These are phyloP conservation scores for Dinomys branickii DNA, from an alignment of 2,113 vertebrate species.

Conservation along the genomic window DNA sequence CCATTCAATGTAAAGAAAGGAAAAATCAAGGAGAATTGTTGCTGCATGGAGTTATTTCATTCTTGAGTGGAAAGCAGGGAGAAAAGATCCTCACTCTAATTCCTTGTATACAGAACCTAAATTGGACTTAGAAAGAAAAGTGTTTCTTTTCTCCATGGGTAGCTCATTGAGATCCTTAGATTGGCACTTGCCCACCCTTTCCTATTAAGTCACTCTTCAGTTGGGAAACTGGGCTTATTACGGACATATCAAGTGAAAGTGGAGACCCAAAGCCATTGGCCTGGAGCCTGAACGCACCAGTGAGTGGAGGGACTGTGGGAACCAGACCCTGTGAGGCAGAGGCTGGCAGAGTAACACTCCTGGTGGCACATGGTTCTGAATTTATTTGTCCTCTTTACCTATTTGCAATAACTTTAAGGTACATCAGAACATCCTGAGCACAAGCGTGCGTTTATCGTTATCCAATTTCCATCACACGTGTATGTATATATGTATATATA, in stretches of 20 bases:
- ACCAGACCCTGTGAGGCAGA: neutral
- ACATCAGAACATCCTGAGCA: neutral
- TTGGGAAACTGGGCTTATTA: constrained; percentile 63
- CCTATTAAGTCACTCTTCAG: constrained; percentile 53
- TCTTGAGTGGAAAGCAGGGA: constrained; percentile 52
- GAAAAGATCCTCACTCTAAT: constrained; percentile 46
- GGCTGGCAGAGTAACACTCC: neutral
- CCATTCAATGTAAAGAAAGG: constrained; percentile 59
- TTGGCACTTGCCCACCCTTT: constrained; percentile 52
- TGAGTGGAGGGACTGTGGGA: neutral
- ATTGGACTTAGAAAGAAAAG: constrained; percentile 69
- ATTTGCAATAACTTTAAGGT: neutral
- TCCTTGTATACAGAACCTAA: constrained; percentile 48
- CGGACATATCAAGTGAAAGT: neutral
- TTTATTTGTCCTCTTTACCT: neutral
- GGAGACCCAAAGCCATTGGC: constrained; percentile 22
- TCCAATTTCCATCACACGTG: no score
- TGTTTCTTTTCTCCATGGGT: constrained; percentile 64
- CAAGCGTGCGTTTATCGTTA: neutral
- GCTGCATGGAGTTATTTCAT: constrained; percentile 62
- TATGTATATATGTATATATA: neutral
- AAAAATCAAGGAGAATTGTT: constrained; percentile 65
- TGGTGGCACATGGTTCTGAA: neutral
- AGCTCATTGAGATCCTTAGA: constrained; percentile 67
- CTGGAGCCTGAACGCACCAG: neutral